phyloP scores from a whole-genome alignment of 2,888 invertebrate species.

The Chromoteleia sp. region DNA sequence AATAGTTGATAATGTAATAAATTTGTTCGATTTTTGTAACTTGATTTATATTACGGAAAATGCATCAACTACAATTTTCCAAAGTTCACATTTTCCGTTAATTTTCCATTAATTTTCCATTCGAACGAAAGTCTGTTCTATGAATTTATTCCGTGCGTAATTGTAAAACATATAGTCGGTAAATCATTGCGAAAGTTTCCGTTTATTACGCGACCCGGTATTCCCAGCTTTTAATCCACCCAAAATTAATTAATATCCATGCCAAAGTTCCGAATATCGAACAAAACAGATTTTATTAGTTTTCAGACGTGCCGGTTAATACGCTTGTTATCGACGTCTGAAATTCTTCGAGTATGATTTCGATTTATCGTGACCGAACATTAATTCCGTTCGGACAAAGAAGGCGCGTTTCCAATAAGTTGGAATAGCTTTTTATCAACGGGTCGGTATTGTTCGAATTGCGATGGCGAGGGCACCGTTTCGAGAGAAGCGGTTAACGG shows the following conservation, averaged over 20 bases:
- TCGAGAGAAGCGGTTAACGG: too few species aligned
- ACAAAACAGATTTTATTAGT: conserved; percentile 35
- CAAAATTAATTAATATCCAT: conserved; percentile 28
- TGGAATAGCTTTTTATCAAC: conserved; percentile 14
- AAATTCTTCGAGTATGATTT: conserved; percentile 12
- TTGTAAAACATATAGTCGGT: background rate
- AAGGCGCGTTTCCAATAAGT: conserved; percentile 15
- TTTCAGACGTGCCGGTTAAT: background rate
- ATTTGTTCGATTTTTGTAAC: too few species aligned
- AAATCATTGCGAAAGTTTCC: conserved; percentile 32
- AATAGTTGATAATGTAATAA: too few species aligned
- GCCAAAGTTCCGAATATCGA: conserved; percentile 14
- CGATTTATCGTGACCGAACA: conserved; percentile 11
- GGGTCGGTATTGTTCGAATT: too few species aligned
- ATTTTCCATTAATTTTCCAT: too few species aligned
- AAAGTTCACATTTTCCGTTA: too few species aligned
- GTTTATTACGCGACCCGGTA: conserved; percentile 11
- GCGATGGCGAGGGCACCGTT: too few species aligned
- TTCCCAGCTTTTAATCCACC: conserved; percentile 15
- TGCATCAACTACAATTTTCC: too few species aligned
- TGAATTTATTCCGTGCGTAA: conserved; percentile 1
- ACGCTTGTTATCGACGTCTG: conserved; percentile 6
- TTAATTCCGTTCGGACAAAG: conserved; percentile 12
- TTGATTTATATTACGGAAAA: too few species aligned
- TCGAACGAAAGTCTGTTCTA: too few species aligned